Evolutionary conservation across 2,888 invertebrate genomes (phyloP).

Genomic region (Chelonus formosanus): DNA sequence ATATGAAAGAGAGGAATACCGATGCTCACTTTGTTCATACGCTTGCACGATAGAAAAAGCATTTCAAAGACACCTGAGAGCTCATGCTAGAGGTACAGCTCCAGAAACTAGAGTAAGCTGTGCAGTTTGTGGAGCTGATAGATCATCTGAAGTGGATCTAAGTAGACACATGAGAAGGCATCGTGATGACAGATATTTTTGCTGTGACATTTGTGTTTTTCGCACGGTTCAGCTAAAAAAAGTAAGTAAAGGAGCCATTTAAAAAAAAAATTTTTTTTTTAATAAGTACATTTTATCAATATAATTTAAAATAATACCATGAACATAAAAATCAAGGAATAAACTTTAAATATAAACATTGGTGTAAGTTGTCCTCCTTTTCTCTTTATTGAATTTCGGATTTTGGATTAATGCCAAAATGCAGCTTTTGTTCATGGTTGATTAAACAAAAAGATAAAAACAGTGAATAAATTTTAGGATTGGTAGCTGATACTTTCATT

Average conservation of each 20-base stretch:
- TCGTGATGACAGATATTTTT: constrained; percentile 66
- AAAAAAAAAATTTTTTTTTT: constrained; percentile 4
- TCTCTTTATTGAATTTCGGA: no score
- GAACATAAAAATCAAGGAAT: no score
- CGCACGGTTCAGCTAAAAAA: constrained; percentile 69
- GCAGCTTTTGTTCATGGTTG: no score
- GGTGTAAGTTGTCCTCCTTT: no score
- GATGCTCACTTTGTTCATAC: constrained; percentile 68
- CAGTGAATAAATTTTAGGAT: no score
- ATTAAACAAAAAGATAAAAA: no score
- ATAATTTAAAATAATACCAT: no score
- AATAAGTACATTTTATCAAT: background rate
- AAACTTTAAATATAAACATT: no score
- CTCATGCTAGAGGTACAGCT: constrained; percentile 64
- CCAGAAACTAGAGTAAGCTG: constrained; percentile 66
- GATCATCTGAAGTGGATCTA: constrained; percentile 66
- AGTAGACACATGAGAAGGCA: constrained; percentile 68
- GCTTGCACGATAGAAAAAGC: constrained; percentile 70
- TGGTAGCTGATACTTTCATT: no score
- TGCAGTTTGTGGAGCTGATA: constrained; percentile 69
- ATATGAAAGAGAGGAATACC: constrained; percentile 69
- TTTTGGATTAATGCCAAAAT: no score
- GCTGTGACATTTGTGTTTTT: constrained; percentile 69
- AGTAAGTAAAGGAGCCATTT: constrained; percentile 51
- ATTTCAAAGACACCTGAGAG: constrained; percentile 67